phyloP scores from a whole-genome alignment of 2,888 invertebrate genomes.

The Globia sparganii region DNA sequence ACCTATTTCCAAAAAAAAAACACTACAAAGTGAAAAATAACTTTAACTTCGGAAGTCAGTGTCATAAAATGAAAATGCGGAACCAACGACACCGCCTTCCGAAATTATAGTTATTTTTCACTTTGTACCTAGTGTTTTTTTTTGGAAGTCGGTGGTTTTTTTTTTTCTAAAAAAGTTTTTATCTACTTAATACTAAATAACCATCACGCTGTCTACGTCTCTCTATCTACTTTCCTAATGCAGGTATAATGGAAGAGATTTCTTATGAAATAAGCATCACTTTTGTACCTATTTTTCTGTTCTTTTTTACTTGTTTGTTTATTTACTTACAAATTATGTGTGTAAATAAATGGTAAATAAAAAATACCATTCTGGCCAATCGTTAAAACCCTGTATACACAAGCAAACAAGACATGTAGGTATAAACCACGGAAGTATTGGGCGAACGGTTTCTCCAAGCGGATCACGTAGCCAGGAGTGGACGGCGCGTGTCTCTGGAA shows the following conservation, averaged over 20 bases:
- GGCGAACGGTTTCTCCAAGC: constrained; percentile 71
- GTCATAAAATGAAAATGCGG: too few relatives aligned
- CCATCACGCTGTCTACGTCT: not conserved
- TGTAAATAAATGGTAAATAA: not conserved
- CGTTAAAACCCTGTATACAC: not conserved
- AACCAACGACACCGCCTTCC: too few relatives aligned
- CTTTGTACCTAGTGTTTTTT: too few relatives aligned
- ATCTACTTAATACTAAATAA: not conserved
- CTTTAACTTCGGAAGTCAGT: too few relatives aligned
- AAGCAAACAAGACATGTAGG: constrained; percentile 26
- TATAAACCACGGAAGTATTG: constrained; percentile 67
- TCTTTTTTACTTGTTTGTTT: too few relatives aligned
- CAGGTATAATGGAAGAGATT: not conserved
- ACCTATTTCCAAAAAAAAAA: too few relatives aligned
- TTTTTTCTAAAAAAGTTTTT: too few relatives aligned
- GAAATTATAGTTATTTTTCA: too few relatives aligned
- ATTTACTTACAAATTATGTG: not conserved
- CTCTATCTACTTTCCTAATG: too few relatives aligned
- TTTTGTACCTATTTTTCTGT: too few relatives aligned
- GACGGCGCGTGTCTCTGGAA: constrained; percentile 77
- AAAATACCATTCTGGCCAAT: not conserved
- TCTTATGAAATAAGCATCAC: not conserved
- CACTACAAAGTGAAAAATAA: too few relatives aligned
- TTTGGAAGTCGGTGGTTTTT: too few relatives aligned
- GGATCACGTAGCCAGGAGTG: constrained; percentile 79